These are phyloP conservation scores for Melopsittacus undulatus DNA, from an alignment of 2,797 vertebrate species.

Conservation along the genomic window DNA sequence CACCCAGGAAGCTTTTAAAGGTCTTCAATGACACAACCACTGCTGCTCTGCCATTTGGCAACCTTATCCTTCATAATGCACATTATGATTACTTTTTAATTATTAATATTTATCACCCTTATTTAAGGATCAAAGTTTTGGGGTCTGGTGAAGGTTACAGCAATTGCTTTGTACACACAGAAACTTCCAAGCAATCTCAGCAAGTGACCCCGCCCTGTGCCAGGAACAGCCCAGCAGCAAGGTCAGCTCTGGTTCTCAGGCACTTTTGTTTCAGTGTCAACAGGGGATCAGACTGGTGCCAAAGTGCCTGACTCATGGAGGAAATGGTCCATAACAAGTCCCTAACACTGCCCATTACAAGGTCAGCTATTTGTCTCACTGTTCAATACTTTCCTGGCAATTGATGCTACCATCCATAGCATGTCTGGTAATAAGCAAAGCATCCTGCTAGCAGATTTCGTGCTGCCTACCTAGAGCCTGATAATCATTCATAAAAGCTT, in stretches of 20 bases:
- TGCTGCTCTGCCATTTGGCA: not conserved
- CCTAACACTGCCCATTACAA: not conserved
- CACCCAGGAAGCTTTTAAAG: not conserved
- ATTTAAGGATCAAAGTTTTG: not conserved
- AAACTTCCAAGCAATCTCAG: not conserved
- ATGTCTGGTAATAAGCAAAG: not conserved
- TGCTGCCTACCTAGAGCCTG: not conserved
- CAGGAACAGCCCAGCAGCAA: accelerated
- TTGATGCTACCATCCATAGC: not conserved
- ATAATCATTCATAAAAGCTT: slow-evolving; percentile 12
- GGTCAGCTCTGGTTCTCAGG: not conserved
- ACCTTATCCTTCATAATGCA: not conserved
- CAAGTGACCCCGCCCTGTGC: not conserved
- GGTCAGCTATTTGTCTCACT: not conserved
- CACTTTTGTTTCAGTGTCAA: not conserved
- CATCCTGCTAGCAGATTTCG: not conserved
- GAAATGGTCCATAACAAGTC: not conserved
- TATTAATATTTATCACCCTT: not conserved
- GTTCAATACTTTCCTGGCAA: slow-evolving; percentile 49
- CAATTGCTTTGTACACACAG: not conserved
- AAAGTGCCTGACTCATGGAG: not conserved
- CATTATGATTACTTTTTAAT: not conserved
- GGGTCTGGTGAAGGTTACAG: not conserved
- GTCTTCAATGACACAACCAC: not conserved
- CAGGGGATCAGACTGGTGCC: accelerated